phyloP scores from a whole-genome alignment of 1,140 invertebrate genomes.

The Neuroterus valhalla region DNA sequence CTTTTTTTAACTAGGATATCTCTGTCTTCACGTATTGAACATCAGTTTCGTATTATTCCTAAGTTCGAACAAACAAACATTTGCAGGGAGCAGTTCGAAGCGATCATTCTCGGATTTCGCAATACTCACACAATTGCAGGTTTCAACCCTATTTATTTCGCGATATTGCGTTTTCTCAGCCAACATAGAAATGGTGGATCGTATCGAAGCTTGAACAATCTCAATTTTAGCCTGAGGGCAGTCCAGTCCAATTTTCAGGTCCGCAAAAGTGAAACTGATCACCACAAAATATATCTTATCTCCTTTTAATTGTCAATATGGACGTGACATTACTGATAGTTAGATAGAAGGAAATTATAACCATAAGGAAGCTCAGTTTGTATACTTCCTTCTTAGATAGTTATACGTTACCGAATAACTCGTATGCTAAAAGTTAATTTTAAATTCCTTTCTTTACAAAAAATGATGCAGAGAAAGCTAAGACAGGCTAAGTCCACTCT shows the following conservation, averaged over 20 bases:
- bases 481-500: too few species aligned
- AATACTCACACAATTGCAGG: too few species aligned
- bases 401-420: too few species aligned
- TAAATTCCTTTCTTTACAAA: too few species aligned
- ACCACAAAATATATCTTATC: not conserved
- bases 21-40: too few species aligned
- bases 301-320: conserved; percentile 2
- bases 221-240: not conserved
- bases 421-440: too few species aligned
- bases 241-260: not conserved
- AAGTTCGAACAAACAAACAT: too few species aligned
- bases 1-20: too few species aligned
- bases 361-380: not conserved
- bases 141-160: not conserved
- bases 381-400: not conserved
- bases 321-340: conserved; percentile 16
- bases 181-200: not conserved
- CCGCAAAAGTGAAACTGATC: not conserved
- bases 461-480: too few species aligned
- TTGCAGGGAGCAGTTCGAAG: too few species aligned
- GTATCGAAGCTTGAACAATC: not conserved
- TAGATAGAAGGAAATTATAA: conserved; percentile 3
- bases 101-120: too few species aligned
- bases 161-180: not conserved
- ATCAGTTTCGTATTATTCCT: too few species aligned